A percentile compares a stretch with the other conserved stretches of the same genome.
Evolutionary conservation across 2,888 invertebrate genomes (phyloP).

Genomic region (Caenorhabditis sinica): DNA sequence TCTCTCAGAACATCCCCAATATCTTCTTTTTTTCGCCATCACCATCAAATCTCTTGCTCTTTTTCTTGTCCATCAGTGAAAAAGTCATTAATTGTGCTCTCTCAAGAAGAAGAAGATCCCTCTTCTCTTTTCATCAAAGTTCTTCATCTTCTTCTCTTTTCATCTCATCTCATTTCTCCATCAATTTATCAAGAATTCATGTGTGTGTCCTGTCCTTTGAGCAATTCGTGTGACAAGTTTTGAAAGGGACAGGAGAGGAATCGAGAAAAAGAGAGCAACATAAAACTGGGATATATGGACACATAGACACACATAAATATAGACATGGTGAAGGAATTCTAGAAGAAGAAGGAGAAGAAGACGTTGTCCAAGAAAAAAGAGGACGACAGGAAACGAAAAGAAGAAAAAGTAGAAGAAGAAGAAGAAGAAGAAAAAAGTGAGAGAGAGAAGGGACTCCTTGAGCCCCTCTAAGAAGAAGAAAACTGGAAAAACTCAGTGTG

Average conservation of each 20-base stretch:
- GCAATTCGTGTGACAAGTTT: constrained; percentile 22
- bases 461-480: constrained; percentile 40
- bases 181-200: constrained; percentile 57
- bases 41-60: background rate
- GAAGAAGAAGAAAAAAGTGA: constrained; percentile 17
- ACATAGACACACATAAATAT: constrained; percentile 48
- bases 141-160: background rate
- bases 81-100: background rate
- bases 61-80: no score
- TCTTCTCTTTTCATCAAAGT: no score
- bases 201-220: background rate
- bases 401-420: constrained; percentile 22
- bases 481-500: constrained; percentile 48
- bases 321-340: constrained; percentile 10
- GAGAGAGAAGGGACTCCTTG: constrained; percentile 21
- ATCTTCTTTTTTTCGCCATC: no score
- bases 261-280: constrained; percentile 6
- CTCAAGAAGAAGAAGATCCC: background rate
- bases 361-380: constrained; percentile 25
- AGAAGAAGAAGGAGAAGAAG: constrained; percentile 32
- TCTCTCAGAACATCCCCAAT: no score
- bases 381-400: constrained; percentile 18
- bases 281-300: constrained; percentile 42
- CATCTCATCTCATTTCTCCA: constrained; percentile 11
- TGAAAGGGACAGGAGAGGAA: background rate